phyloP scores from a whole-genome alignment of 2,113 vertebrate genomes.

The Eudyptes chrysolophus region DNA sequence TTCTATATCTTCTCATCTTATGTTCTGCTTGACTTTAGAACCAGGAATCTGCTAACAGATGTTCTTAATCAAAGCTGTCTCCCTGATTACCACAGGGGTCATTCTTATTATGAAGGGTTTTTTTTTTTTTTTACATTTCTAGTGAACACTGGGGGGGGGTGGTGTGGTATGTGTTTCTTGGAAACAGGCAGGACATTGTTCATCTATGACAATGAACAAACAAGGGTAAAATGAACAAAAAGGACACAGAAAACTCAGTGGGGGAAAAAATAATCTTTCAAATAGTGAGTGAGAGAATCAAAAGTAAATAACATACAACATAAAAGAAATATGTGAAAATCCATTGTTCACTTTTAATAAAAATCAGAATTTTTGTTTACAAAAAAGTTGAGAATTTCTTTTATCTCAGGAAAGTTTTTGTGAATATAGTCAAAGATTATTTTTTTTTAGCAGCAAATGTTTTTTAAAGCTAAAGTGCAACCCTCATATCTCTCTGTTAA shows the following conservation, averaged over 20 bases:
- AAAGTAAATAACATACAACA: neutral
- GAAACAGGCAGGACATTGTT: neutral
- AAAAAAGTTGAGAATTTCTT: neutral
- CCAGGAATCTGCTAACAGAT: constrained; percentile 45
- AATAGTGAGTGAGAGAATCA: neutral
- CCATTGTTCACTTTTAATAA: neutral
- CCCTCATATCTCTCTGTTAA: neutral
- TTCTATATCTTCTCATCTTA: constrained; percentile 6
- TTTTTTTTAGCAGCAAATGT: neutral
- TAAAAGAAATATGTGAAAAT: neutral
- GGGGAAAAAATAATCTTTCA: neutral
- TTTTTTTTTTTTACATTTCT: neutral
- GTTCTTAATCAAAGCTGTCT: constrained; percentile 66
- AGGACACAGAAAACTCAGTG: neutral
- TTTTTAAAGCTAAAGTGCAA: neutral
- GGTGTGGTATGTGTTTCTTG: neutral
- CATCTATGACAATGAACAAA: neutral
- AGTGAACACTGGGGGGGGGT: neutral
- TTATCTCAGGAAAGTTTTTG: neutral
- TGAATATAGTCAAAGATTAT: fast-evolving
- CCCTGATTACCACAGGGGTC: constrained; percentile 43
- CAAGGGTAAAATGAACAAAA: neutral
- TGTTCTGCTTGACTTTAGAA: constrained; percentile 37
- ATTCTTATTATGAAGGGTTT: neutral
- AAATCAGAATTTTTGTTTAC: neutral